Base-by-base conservation (phyloP, 1,140 invertebrate genomes). In the Episyrphus balteatus region DNA sequence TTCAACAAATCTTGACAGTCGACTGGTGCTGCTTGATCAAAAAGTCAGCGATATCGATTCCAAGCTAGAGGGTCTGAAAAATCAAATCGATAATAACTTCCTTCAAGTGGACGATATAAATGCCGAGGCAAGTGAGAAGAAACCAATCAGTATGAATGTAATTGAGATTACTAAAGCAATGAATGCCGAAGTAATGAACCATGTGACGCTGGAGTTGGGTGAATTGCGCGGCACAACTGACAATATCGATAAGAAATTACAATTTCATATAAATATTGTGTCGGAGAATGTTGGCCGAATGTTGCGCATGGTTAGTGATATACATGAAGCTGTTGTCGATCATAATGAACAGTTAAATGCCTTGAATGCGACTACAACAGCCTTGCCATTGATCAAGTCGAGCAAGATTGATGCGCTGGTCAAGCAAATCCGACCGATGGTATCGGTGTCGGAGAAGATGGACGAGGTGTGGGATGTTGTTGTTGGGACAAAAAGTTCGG, bases 381-480 rank as follows among this genome's bases (percentile, higher is more conserved):
- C 73, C 7, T 54, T 73, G 6, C 75, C 79, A 1, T 53, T 72
- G 0, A 59, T 73, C 3, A 80, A 78, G 53, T 74, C 75, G 8
- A 87, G 79, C 57, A 89, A 88, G 71, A 78, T 88, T 50, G 85
- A 88, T 67, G 77, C 74, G 12, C 69, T 88, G 2, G 80, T 84
- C 0, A 77, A 83, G 50, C 82, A 86, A 69, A 88, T 88, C 60
- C 78, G 81, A 49, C 86, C 87, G 0, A 85, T 89, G 66, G 77
- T 87, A 39, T 82, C 79, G n/a, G 85, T 89, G 1, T 86, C 84
- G 0, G 84, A 86, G 59, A 89, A 90, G 68, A 89, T 90, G 84
- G 86, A 90, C 54, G 83, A 90, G 70, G 84, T 90, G 6, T 90
- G 86, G 86, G 82, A 86, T 57, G 84, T 89, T 13, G 83, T 90